Evolutionary conservation across 2,888 invertebrate genomes (phyloP).

Genomic region (Pterostichus madidus): DNA sequence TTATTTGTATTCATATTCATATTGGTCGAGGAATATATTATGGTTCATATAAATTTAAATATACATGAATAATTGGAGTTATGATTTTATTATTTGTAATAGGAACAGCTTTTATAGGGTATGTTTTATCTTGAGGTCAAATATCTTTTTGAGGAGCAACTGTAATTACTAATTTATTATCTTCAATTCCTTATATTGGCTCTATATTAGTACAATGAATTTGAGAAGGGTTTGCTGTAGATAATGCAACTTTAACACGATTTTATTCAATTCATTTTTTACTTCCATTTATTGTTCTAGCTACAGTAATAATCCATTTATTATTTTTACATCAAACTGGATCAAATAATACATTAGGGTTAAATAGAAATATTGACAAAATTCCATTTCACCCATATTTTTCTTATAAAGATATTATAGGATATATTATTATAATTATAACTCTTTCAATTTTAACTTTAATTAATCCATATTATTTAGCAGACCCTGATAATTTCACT

Average conservation of each 20-base stretch:
- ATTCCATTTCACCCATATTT: slow-evolving; percentile 85
- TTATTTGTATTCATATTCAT: slow-evolving; percentile 85
- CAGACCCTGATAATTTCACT: slow-evolving; percentile 87
- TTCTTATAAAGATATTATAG: slow-evolving; percentile 75
- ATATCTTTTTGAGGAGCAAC: slow-evolving; percentile 91
- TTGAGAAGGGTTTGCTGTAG: slow-evolving; percentile 88
- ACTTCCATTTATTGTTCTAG: slow-evolving; percentile 84
- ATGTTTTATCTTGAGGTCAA: slow-evolving; percentile 89
- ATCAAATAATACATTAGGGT: slow-evolving; percentile 84
- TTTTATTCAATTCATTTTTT: slow-evolving; percentile 88
- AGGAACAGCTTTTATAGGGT: slow-evolving; percentile 88
- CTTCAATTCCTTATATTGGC: slow-evolving; percentile 85
- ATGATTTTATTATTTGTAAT: slow-evolving; percentile 84
- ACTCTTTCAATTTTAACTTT: too few relatives aligned
- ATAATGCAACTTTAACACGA: slow-evolving; percentile 86
- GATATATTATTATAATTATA: slow-evolving; percentile 80
- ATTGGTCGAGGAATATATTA: slow-evolving; percentile 84
- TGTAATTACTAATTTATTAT: slow-evolving; percentile 87
- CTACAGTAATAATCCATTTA: slow-evolving; percentile 82
- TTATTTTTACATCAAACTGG: slow-evolving; percentile 84
- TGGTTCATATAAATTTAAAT: slow-evolving; percentile 72
- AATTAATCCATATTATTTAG: slow-evolving; percentile 68
- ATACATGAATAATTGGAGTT: slow-evolving; percentile 84
- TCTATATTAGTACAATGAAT: slow-evolving; percentile 83
- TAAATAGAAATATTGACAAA: slow-evolving; percentile 84